A percentile compares a stretch with the other conserved stretches of the same genome.
Conservation (phyloP, 2,888 invertebrate species). For the Agrochola circellaris region DNA sequence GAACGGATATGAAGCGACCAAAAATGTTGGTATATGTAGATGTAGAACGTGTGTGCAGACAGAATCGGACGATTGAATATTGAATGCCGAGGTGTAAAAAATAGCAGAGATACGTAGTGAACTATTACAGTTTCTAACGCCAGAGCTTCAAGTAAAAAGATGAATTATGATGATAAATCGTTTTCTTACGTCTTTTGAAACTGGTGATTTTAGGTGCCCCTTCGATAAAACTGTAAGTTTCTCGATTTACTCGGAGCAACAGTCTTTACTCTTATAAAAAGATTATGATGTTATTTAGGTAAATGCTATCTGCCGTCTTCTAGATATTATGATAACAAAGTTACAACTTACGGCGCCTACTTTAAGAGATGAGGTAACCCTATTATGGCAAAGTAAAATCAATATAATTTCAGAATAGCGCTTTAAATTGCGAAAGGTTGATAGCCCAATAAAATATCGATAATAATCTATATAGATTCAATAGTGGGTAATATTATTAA, state of each 20-base stretch:
- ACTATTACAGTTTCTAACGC: constrained; percentile 46
- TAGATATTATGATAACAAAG: background rate
- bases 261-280: constrained; percentile 4
- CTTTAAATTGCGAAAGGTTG: constrained; percentile 47
- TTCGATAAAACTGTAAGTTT: constrained; percentile 37
- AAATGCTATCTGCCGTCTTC: background rate
- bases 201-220: constrained; percentile 39
- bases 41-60: constrained; percentile 27
- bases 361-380: constrained; percentile 6
- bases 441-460: constrained; percentile 60
- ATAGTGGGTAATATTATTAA: constrained; percentile 66
- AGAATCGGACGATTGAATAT: constrained; percentile 46
- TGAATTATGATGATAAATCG: constrained; percentile 58
- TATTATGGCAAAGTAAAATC: constrained; percentile 32
- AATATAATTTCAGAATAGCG: constrained; percentile 40
- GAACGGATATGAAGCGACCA: constrained; percentile 65
- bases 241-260: constrained; percentile 1
- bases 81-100: constrained; percentile 51
- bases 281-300: background rate
- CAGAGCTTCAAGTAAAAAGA: constrained; percentile 49
- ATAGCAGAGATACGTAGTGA: constrained; percentile 49
- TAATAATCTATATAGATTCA: constrained; percentile 64
- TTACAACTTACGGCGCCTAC: background rate
- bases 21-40: constrained; percentile 26
- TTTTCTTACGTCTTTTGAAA: constrained; percentile 47